Evolutionary conservation across 1,140 invertebrate species (phyloP), one percentile per base, ranked within the genome.

Genomic region (Drosophila tristis): DNA sequence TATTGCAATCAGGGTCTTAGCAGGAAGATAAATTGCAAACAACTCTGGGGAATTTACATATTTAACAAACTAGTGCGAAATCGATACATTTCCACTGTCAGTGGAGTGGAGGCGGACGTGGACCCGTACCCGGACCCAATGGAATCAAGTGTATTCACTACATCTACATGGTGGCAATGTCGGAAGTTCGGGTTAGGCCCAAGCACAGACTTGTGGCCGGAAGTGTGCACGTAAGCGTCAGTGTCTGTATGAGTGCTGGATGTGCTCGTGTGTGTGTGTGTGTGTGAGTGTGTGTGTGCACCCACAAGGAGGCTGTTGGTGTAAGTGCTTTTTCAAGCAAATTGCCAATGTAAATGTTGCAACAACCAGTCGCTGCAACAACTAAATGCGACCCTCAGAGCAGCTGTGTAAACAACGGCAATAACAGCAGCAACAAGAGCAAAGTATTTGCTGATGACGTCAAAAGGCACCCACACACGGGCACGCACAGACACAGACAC

Each of bases 311-410:
- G 53, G 65, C 35, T 56, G 55, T 9, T 20, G 58, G 57, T 80
- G 62, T 62, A 79, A 80, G 82, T 81, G 74, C 67, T 70, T 75
- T 70, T 87, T 63, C 74, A 81, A 75, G 81, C 78, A 86, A 86
- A 87, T 86, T 87, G 78, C 74, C 82, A 87, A 75, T 87, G 78
- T 86, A 86, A 86, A 86, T 86, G 79, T 86, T 86, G 81, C 81
- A 84, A 68, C 75, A 66, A 78, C 56, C 64, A 74, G 55, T 49
- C 66, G 71, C 35, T 70, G 66, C 76, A 79, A 78, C 55, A 73
- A 55, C 79, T 75, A 86, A 86, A 87, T 82, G 60, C 65, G 74
- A 53, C 70, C 78, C 68, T 71, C 75, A 76, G 58, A 74, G 79
- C 82, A 86, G 82, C 82, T 87, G 82, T 86, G 82, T 87, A 87